These are phyloP conservation scores for Zoanthus solanderi DNA, from an alignment of 92 coral and sea anemone genomes.

Conservation along the genomic window DNA sequence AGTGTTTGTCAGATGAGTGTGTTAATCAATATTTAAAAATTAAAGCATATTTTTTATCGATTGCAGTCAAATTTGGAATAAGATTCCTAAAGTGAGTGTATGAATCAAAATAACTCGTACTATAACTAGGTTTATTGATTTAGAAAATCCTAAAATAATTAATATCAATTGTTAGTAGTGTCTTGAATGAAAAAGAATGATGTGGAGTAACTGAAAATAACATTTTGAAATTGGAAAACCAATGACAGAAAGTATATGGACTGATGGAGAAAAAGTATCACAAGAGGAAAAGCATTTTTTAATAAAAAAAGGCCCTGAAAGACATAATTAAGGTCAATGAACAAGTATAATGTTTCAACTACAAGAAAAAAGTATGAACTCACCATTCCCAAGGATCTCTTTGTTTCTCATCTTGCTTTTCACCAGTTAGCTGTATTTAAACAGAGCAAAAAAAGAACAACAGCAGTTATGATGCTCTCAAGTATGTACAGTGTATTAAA, in stretches of 20 bases:
- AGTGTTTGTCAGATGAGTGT: too few relatives aligned
- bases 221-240: background rate
- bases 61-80: background rate
- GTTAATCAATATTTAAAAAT: background rate
- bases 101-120: background rate
- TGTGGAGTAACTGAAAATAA: background rate
- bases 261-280: too few relatives aligned
- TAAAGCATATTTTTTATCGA: background rate
- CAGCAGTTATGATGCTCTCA: too few relatives aligned
- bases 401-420: constrained; percentile 49
- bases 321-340: too few relatives aligned
- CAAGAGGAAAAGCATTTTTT: too few relatives aligned
- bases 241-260: background rate
- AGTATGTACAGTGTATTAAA: too few relatives aligned
- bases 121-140: background rate
- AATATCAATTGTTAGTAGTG: background rate
- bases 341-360: background rate
- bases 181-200: background rate
- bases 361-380: background rate
- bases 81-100: background rate
- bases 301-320: too few relatives aligned
- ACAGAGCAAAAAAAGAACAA: background rate
- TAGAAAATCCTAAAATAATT: background rate
- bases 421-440: background rate
- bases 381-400: constrained; percentile 98